Evolutionary conservation across 1,140 invertebrate species (phyloP), one percentile per base, ranked within the genome.

Genomic region (Drosophila santomea): DNA sequence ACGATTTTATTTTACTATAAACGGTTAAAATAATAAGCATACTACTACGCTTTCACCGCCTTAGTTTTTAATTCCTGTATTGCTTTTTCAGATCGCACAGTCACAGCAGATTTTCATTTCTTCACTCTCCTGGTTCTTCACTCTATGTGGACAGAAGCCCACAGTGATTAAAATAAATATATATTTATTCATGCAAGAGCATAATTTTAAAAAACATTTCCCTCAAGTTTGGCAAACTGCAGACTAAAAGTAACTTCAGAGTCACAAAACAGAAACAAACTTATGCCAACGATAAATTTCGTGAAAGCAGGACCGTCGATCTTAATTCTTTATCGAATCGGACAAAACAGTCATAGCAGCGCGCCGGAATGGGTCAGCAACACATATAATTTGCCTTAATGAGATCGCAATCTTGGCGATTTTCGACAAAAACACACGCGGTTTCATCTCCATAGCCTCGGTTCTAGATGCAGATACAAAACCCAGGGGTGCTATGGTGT

Each of bases 321-420:
- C 35, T 28, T 17, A 50, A 74, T 69, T 39, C 71, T 39, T 50
- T 35, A 41, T 35, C 3, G 54, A 47, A 35, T 32, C 44, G 51
- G 54, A 55, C 60, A 77, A 63, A 14, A 64, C 72, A 89, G 63
- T 68, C 80, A 89, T 80, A 78, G 80, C 85, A 80, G 88, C 77
- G 76, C 77, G 68, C 68, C 56, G 48, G 66, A 84, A 89, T 85
- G 89, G 89, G 82, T 75, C 84, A 89, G 80, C 84, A 71, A 89
- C 84, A 89, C 86, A 89, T 89, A 89, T 89, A 89, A 89, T 90
- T 89, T 85, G 84, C 85, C 83, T 89, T 89, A 89, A 89, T 89
- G 84, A 89, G 84, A 89, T 89, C 85, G 77, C 84, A 89, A 89
- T 89, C 84, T 84, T 32, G 62, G 64, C 84, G 84, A 89, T 89